Conservation (phyloP, 2,888 invertebrate genomes). For the Cryptocheilus praepositus region DNA sequence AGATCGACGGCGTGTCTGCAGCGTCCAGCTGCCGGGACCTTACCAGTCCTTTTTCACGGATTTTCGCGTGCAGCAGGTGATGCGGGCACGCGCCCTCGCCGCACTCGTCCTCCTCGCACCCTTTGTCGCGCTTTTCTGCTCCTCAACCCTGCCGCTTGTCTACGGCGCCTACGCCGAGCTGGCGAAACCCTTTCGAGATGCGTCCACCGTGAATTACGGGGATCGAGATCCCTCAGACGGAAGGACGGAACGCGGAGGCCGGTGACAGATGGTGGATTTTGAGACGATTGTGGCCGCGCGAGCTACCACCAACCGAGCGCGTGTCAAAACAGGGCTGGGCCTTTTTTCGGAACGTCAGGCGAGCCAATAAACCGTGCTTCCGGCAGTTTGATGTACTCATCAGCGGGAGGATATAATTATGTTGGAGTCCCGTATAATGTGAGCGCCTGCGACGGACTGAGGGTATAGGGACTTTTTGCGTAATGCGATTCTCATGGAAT, state of each 20-base stretch:
- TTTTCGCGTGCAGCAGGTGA: slow-evolving; percentile 65
- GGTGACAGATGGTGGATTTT: slow-evolving; percentile 58
- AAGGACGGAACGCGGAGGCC: slow-evolving; percentile 13
- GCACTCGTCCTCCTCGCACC: slow-evolving; percentile 26
- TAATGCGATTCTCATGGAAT: too few species aligned
- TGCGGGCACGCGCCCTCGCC: slow-evolving; percentile 67
- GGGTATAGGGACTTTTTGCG: too few species aligned
- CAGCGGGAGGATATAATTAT: too few species aligned
- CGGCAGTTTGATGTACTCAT: too few species aligned
- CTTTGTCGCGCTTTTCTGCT: neutral
- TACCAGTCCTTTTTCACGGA: slow-evolving; percentile 51
- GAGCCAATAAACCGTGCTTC: too few species aligned
- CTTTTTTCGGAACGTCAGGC: slow-evolving; percentile 7
- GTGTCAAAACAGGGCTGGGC: slow-evolving; percentile 65
- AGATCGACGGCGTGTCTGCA: neutral
- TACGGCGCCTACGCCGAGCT: slow-evolving; percentile 33
- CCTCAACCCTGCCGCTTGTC: slow-evolving; percentile 11
- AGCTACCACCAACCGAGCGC: slow-evolving; percentile 60
- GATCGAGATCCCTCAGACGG: slow-evolving; percentile 45
- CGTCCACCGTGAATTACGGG: slow-evolving; percentile 55
- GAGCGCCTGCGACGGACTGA: too few species aligned
- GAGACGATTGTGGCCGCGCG: slow-evolving; percentile 35
- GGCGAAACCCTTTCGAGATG: slow-evolving; percentile 48
- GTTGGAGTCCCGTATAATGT: too few species aligned
- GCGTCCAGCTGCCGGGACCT: slow-evolving; percentile 40